Evolutionary conservation across 2,888 invertebrate genomes (phyloP).

Genomic region (Lamproptera curius): DNA sequence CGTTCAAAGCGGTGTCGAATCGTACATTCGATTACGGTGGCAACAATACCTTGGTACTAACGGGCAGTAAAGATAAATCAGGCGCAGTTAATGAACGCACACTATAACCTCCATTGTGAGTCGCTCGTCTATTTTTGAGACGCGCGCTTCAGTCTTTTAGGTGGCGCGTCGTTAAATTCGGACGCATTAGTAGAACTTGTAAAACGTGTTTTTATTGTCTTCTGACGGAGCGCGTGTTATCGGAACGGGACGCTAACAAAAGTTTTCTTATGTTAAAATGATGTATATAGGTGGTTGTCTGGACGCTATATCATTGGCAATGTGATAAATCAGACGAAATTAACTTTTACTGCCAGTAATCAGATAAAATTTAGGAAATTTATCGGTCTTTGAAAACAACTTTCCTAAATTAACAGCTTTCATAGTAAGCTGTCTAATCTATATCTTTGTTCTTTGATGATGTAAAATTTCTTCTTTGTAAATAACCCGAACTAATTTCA

Average conservation of each 20-base stretch:
- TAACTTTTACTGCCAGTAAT: too few relatives aligned
- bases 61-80: constrained; percentile 22
- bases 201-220: constrained; percentile 61
- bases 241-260: constrained; percentile 40
- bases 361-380: too few relatives aligned
- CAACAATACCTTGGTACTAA: constrained; percentile 14
- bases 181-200: constrained; percentile 45
- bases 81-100: constrained; percentile 20
- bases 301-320: background rate
- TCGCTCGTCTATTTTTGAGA: constrained; percentile 22
- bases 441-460: too few relatives aligned
- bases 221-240: constrained; percentile 61
- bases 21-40: constrained; percentile 19
- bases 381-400: too few relatives aligned
- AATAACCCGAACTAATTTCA: too few relatives aligned
- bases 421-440: too few relatives aligned
- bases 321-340: background rate
- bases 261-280: constrained; percentile 43
- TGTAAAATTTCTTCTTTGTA: too few relatives aligned
- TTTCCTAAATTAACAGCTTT: too few relatives aligned
- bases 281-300: constrained; percentile 24
- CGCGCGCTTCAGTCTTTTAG: constrained; percentile 43
- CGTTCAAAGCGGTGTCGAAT: constrained; percentile 18
- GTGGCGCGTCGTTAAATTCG: constrained; percentile 51
- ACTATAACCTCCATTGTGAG: constrained; percentile 18